phyloP scores from a whole-genome alignment of 2,888 invertebrate species.

The Heteropelma amictum region DNA sequence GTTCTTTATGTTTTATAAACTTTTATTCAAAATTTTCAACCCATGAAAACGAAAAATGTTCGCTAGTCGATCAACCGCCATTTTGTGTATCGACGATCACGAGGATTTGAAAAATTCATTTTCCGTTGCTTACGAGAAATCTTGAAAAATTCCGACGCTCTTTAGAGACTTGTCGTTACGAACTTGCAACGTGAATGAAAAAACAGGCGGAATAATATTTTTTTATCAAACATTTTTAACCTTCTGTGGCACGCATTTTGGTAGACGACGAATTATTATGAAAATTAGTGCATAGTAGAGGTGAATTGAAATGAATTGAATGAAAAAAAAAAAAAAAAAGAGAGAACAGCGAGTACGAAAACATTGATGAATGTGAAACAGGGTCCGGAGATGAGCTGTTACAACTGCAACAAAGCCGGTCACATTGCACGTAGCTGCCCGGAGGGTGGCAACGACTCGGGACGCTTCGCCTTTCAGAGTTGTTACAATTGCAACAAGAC shows the following conservation, averaged over 20 bases:
- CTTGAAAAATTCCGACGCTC: too few species aligned
- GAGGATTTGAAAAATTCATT: too few species aligned
- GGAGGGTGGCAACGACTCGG: slow-evolving; percentile 82
- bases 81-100: too few species aligned
- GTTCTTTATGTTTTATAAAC: background rate
- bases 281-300: background rate
- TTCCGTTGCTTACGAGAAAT: too few species aligned
- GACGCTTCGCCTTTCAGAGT: slow-evolving; percentile 76
- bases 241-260: too few species aligned
- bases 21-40: too few species aligned
- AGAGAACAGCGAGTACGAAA: background rate
- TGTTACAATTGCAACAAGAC: slow-evolving; percentile 86
- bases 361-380: slow-evolving; percentile 57
- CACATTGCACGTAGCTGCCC: slow-evolving; percentile 94
- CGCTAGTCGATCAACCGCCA: too few species aligned
- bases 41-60: background rate
- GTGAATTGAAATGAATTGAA: background rate
- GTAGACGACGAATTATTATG: too few species aligned
- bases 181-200: too few species aligned
- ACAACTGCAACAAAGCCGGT: slow-evolving; percentile 96
- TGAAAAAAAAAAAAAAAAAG: background rate
- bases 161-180: too few species aligned
- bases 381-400: slow-evolving; percentile 84
- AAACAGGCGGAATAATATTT: too few species aligned
- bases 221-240: too few species aligned